phyloP scores from a whole-genome alignment of 2,797 vertebrate species.

The Tiaroga cobitis region DNA sequence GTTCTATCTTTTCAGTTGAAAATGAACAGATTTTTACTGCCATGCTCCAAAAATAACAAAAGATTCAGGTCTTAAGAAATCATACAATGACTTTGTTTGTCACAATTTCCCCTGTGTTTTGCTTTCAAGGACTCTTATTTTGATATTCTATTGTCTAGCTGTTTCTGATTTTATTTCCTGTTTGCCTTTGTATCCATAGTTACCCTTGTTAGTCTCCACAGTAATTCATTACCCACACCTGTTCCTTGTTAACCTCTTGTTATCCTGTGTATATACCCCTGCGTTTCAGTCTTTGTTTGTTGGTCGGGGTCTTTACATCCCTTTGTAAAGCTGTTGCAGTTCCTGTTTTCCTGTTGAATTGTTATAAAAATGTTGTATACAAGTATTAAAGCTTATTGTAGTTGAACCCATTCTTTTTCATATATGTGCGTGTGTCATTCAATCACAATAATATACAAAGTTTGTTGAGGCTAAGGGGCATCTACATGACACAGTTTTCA shows the following conservation, averaged over 20 bases:
- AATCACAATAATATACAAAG: neutral
- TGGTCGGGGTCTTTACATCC: neutral
- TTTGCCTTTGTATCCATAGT: neutral
- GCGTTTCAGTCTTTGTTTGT: neutral
- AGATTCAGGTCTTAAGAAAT: neutral
- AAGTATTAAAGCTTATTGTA: neutral
- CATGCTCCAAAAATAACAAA: no score
- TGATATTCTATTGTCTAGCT: neutral
- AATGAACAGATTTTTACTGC: no score
- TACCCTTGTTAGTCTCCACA: neutral
- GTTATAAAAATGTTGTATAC: neutral
- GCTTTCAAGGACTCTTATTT: neutral
- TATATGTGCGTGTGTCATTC: neutral
- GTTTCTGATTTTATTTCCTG: neutral
- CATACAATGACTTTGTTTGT: neutral
- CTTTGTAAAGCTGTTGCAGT: neutral
- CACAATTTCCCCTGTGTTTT: neutral
- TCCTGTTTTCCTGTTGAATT: neutral
- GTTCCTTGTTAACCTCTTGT: neutral
- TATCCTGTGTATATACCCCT: neutral
- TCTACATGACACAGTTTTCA: no score
- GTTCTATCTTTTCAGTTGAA: neutral
- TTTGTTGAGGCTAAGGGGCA: neutral
- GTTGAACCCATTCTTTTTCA: neutral
- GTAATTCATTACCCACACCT: neutral